A percentile compares a stretch with the other conserved stretches of the same genome.
phyloP scores from a whole-genome alignment of 1,140 invertebrate species.

The Eumaeus atala region DNA sequence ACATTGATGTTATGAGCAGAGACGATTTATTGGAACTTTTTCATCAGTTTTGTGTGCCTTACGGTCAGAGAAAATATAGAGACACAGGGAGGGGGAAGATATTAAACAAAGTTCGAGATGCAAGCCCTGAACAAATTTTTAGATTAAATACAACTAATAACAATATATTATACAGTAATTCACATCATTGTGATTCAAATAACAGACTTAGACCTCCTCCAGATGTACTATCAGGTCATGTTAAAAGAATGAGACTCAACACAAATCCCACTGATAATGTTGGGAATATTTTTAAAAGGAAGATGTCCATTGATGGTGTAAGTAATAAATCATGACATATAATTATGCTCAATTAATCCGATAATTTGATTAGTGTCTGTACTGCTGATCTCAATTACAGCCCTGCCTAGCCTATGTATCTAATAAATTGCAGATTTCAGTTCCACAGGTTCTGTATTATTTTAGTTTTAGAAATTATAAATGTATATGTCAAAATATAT shows the following conservation, averaged over 20 bases:
- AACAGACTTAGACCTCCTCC: constrained; percentile 54
- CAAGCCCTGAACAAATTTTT: constrained; percentile 33
- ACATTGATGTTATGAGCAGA: constrained; percentile 42
- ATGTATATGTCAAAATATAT: no score
- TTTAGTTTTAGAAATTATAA: no score
- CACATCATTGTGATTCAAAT: constrained; percentile 20
- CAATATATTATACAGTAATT: constrained; percentile 24
- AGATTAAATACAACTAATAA: constrained; percentile 30
- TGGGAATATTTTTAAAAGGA: constrained; percentile 40
- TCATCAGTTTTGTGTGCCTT: constrained; percentile 57
- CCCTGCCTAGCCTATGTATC: no score
- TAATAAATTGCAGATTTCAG: no score
- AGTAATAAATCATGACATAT: constrained; percentile 25
- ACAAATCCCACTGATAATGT: constrained; percentile 27
- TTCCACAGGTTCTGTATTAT: no score
- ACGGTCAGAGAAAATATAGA: constrained; percentile 55
- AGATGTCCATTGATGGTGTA: constrained; percentile 45
- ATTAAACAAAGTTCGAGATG: constrained; percentile 46
- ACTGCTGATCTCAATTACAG: no score
- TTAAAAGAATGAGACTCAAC: constrained; percentile 56
- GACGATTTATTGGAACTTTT: constrained; percentile 55
- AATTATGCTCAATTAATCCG: background rate
- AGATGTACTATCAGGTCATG: constrained; percentile 46
- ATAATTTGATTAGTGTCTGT: no score
- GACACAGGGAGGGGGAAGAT: constrained; percentile 55